phyloP scores from a whole-genome alignment of 2,797 vertebrate species.

The Lagorchestes hirsutus region DNA sequence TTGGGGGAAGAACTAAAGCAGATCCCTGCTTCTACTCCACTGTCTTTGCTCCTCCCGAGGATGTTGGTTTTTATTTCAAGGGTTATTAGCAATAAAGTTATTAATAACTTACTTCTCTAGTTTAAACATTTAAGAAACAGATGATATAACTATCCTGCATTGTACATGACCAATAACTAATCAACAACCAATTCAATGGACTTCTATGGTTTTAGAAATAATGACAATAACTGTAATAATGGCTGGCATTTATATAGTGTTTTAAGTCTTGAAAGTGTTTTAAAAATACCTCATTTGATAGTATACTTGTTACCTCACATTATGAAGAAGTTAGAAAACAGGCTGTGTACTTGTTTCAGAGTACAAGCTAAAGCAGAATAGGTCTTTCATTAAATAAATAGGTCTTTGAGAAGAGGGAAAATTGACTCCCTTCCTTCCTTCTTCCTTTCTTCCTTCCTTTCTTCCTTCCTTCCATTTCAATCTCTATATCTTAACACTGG shows the following conservation, averaged over 20 bases:
- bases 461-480: too few species aligned
- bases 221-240: not conserved
- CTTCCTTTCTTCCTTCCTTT: too few species aligned
- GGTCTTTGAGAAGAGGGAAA: not conserved
- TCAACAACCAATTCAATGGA: not conserved
- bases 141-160: constrained; percentile 55
- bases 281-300: not conserved
- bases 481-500: not conserved
- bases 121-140: constrained; percentile 60
- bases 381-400: constrained; percentile 26
- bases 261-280: not conserved
- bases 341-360: constrained; percentile 18
- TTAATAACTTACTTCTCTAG: constrained; percentile 39
- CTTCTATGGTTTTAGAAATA: not conserved
- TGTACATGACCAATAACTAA: constrained; percentile 59
- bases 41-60: too few species aligned
- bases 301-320: constrained; percentile 51
- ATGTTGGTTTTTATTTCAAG: constrained; percentile 46
- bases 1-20: too few species aligned
- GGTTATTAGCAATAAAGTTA: constrained; percentile 50
- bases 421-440: not conserved
- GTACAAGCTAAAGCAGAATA: constrained; percentile 2
- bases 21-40: too few species aligned
- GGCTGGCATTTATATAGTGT: not conserved
- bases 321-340: constrained; percentile 51